Evolutionary conservation across 2,113 vertebrate species (phyloP).

Genomic region (Lophochroa leadbeateri): DNA sequence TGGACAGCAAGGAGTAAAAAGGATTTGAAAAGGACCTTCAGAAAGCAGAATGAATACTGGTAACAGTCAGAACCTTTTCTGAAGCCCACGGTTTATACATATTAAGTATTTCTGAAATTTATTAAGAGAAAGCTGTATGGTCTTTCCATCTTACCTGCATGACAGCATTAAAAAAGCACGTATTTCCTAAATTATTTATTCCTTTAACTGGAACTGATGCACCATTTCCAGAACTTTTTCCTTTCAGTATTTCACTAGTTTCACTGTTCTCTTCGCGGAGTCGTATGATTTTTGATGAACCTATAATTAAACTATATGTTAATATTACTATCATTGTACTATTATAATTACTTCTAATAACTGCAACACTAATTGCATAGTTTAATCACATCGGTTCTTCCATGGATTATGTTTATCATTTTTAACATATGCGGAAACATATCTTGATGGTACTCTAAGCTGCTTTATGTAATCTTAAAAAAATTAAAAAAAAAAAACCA

Average conservation of each 20-base stretch:
- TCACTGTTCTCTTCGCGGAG: constrained; percentile 85
- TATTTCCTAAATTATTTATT: constrained; percentile 96
- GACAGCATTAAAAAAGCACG: constrained; percentile 98
- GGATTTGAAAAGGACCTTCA: neutral
- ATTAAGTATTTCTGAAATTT: neutral
- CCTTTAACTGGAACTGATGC: constrained; percentile 89
- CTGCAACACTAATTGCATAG: neutral
- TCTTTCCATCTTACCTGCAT: constrained; percentile 86
- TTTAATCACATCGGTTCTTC: neutral
- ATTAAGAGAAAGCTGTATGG: neutral
- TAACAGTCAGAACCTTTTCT: neutral
- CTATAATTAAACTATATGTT: constrained; percentile 66
- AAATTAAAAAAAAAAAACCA: neutral
- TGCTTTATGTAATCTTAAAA: neutral
- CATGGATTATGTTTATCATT: neutral
- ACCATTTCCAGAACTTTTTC: constrained; percentile 76
- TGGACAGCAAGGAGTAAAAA: neutral
- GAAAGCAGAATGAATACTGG: neutral
- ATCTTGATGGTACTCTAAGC: neutral
- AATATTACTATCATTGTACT: neutral
- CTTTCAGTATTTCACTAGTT: constrained; percentile 77
- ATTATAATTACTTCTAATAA: neutral
- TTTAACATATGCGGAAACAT: neutral
- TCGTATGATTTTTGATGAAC: constrained; percentile 86
- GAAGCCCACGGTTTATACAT: neutral